Evolutionary conservation across 2,113 vertebrate species (phyloP).

Genomic region (Isichthys henryi): DNA sequence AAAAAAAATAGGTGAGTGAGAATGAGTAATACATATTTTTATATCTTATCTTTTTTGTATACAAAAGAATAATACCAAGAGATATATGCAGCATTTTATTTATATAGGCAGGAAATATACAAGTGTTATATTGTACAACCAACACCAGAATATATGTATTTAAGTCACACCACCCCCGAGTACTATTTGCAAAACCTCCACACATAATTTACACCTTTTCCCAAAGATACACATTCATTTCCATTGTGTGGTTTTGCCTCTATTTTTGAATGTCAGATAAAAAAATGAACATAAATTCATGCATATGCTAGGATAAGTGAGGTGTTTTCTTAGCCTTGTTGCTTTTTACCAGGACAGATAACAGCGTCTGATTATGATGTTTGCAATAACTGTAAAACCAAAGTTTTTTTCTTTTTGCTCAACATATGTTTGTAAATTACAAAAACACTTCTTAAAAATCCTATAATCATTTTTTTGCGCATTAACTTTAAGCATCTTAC

Average conservation of each 20-base stretch:
- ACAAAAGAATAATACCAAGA: neutral
- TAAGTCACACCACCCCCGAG: neutral
- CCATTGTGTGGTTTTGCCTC: neutral
- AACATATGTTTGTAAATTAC: neutral
- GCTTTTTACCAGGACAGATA: neutral
- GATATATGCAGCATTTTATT: neutral
- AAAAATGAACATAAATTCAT: neutral
- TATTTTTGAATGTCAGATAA: neutral
- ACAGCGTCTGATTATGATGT: neutral
- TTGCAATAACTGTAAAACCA: neutral
- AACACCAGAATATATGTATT: neutral
- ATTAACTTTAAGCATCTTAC: neutral
- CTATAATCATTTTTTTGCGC: neutral
- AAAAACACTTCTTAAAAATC: neutral
- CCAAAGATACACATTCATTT: neutral
- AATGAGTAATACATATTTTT: neutral
- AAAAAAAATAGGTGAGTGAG: neutral
- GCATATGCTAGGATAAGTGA: neutral
- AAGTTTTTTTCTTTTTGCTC: neutral
- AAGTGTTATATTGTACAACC: neutral
- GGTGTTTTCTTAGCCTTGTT: neutral
- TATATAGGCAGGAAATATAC: neutral
- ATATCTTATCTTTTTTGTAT: neutral
- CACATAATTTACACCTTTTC: conserved; percentile 11
- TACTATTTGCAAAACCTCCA: neutral